Evolutionary conservation across 2,888 invertebrate species (phyloP).

Genomic region (Neoitamus cyanurus): DNA sequence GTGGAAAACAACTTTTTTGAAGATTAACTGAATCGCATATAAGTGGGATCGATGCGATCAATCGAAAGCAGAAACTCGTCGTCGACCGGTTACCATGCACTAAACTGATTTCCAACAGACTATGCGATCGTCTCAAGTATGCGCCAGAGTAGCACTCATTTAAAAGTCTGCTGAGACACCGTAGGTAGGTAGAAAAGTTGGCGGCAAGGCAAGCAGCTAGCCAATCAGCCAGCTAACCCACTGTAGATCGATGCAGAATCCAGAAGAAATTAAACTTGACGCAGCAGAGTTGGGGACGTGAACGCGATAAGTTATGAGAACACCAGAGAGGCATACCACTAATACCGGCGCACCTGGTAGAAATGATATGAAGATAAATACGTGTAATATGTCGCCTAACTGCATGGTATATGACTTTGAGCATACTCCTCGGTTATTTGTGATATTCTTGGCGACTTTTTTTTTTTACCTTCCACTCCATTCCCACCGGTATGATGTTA

Average conservation of each 20-base stretch:
- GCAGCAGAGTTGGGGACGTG: neutral
- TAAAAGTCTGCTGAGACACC: neutral
- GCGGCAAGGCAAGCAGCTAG: neutral
- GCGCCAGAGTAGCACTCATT: neutral
- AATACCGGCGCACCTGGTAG: neutral
- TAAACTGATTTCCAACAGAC: neutral
- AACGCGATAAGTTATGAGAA: neutral
- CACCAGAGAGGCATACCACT: neutral
- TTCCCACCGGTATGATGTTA: neutral
- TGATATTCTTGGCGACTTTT: neutral
- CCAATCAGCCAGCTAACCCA: neutral
- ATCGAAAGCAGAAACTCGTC: neutral
- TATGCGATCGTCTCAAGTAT: neutral
- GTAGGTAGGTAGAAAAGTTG: slow-evolving; percentile 6
- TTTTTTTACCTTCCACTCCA: neutral
- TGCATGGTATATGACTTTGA: neutral
- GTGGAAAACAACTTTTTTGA: neutral
- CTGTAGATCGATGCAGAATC: slow-evolving; percentile 1
- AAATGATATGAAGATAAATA: neutral
- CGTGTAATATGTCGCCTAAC: slow-evolving; percentile 1
- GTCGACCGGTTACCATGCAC: slow-evolving; percentile 31
- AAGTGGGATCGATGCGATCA: slow-evolving; percentile 21
- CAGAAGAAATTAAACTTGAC: neutral
- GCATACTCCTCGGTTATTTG: neutral
- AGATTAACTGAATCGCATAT: neutral